phyloP scores from a whole-genome alignment of 2,797 vertebrate species.

The Meda fulgida region DNA sequence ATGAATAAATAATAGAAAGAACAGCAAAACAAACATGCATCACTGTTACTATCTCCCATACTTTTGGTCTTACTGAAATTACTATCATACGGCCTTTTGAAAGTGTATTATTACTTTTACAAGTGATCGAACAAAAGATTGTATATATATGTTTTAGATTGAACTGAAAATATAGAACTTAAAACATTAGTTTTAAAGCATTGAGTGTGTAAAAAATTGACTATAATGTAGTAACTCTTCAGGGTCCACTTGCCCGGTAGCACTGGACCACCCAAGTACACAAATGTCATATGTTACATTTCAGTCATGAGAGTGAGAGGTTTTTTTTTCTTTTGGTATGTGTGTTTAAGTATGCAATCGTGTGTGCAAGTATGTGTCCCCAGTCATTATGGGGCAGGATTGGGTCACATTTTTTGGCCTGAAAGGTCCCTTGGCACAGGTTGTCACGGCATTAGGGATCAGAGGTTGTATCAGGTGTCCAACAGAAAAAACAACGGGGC shows the following conservation, averaged over 20 bases:
- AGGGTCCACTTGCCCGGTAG: conserved; percentile 23
- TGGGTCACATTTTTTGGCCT: conserved; percentile 50
- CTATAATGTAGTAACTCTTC: conserved; percentile 22
- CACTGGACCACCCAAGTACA: conserved; percentile 45
- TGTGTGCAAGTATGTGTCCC: conserved; percentile 36
- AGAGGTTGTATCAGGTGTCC: conserved; percentile 73
- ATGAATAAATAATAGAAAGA: neutral
- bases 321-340: neutral
- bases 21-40: neutral
- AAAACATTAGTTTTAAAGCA: neutral
- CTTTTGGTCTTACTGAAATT: neutral
- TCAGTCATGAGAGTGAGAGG: conserved; percentile 51
- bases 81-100: neutral
- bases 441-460: conserved; percentile 67
- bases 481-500: conserved; percentile 38
- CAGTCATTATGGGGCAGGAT: conserved; percentile 26
- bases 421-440: conserved; percentile 61
- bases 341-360: conserved; percentile 30
- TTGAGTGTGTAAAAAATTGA: conserved; percentile 10
- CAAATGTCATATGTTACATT: conserved; percentile 45
- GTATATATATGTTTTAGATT: too few species aligned
- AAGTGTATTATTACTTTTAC: too few species aligned
- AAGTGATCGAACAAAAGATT: neutral
- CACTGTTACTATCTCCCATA: neutral
- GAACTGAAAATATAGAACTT: neutral